Conservation (phyloP, 2,113 vertebrate genomes). For the Osmerus mordax region DNA sequence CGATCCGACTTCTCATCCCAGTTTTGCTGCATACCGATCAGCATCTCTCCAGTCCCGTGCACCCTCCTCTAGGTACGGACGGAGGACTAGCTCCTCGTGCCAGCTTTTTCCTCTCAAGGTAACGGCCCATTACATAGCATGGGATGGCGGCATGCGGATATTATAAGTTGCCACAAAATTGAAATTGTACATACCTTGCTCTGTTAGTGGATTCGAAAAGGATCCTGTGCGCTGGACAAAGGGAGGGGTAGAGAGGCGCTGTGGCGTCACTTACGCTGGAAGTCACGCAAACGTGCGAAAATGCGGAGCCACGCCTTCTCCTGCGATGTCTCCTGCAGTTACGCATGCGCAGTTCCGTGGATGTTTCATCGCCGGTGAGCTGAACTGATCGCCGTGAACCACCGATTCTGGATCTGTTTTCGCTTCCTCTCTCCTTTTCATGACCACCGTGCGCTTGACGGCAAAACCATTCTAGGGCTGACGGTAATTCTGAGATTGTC, state of each 20-base stretch:
- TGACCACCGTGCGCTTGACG: not conserved
- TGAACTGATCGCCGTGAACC: not conserved
- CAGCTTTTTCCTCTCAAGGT: not conserved
- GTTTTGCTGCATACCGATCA: slow-evolving; percentile 27
- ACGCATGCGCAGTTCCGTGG: slow-evolving; percentile 39
- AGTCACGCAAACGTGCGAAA: slow-evolving; percentile 25
- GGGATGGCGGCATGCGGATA: too few relatives aligned
- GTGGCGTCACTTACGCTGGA: slow-evolving; percentile 33
- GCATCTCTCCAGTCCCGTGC: slow-evolving; percentile 37
- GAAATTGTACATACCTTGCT: slow-evolving; percentile 51
- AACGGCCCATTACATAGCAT: not conserved
- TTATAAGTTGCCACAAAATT: not conserved
- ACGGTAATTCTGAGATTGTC: not conserved
- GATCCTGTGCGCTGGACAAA: slow-evolving; percentile 55
- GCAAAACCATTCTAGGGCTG: not conserved
- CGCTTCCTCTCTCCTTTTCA: not conserved
- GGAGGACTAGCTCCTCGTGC: not conserved
- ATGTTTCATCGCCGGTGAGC: not conserved
- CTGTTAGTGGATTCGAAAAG: slow-evolving; percentile 39
- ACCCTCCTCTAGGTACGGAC: slow-evolving; percentile 6
- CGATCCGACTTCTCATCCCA: not conserved
- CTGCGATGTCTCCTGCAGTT: slow-evolving; percentile 24
- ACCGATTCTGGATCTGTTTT: not conserved
- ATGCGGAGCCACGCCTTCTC: not conserved
- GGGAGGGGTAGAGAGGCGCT: slow-evolving; percentile 47